These are phyloP conservation scores for Dipodomys stephensi DNA, from an alignment of 2,113 vertebrate genomes.

Conservation along the genomic window DNA sequence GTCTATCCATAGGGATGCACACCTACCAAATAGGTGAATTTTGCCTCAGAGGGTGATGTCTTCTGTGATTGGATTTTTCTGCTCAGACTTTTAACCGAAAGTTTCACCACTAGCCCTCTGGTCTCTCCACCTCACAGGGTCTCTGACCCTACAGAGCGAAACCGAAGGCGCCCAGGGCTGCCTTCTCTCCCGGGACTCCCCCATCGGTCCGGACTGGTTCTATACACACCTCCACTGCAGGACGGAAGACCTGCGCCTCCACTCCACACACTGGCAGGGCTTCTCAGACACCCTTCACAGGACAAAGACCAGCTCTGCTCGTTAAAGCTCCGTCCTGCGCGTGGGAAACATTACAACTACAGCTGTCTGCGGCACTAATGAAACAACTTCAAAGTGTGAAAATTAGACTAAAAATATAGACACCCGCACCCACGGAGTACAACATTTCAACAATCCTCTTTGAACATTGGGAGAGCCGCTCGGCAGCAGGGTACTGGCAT, in stretches of 20 bases:
- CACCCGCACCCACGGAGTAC: background rate
- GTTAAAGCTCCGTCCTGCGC: background rate
- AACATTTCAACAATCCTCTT: background rate
- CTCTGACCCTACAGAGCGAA: too few relatives aligned
- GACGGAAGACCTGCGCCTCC: background rate
- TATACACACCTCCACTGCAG: background rate
- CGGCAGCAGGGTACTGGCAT: background rate
- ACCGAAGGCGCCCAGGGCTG: too few relatives aligned
- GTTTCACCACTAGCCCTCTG: too few relatives aligned
- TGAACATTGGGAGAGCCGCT: background rate
- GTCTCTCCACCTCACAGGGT: too few relatives aligned
- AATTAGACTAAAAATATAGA: conserved; percentile 27
- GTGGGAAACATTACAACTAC: background rate
- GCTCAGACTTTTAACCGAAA: background rate
- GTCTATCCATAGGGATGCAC: background rate
- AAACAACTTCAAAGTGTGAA: background rate
- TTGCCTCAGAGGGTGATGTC: background rate
- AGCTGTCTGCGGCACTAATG: background rate
- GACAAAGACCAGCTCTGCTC: background rate
- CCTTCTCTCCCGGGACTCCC: background rate
- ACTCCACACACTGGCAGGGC: background rate
- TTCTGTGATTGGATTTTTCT: background rate
- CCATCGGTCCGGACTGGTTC: background rate
- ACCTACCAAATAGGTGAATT: background rate
- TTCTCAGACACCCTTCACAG: background rate